Evolutionary conservation across 2,888 invertebrate genomes (phyloP), one percentile per base, ranked within the genome.

Genomic region (Plebejus argus): DNA sequence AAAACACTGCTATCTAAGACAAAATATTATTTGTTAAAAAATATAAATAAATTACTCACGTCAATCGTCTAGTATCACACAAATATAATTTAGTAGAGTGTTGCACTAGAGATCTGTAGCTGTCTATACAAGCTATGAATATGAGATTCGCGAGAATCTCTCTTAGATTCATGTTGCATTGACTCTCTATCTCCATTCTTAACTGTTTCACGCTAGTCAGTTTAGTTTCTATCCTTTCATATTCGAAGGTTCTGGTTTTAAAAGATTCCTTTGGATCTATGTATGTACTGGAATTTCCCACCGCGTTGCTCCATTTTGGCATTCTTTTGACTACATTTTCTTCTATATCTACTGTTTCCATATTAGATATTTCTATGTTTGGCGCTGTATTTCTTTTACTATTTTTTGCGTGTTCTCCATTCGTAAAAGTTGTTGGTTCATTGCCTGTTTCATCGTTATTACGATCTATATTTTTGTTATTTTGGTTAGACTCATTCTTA

Each of bases 71-170:
- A 0, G 97, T 97, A 87, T 99, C 96, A 85, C 98, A 97, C 79
- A 99, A 92, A 85, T 97, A 99, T 33, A 99, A 92, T 86, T 96
- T 97, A 0, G 98, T 98, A 78, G 97, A 97, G 89, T 98, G 97
- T 86, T 99, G 99, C 83, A 99, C 95, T 1, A 99, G 88, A 0
- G 97, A 95, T 81, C 95, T 96, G 49, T 95, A 94, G 76, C 96
- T 94, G 86, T 97, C 96, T 18, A 98, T 96, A 82, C 97, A 96
- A 1, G 99, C 99, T 77, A 99, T 98, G 89, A 98, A 99, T 45
- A 97, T 97, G 82, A 98, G 96, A 86, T 98, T 97, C 4, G 97
- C 96, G 80, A 99, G 91, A 74, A 98, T 95, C 82, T 97, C 96
- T 76, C 96, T 95, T 61, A 97, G 85, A 79, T 95, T 95, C 66